Evolutionary conservation across 2,797 vertebrate species (phyloP).

Genomic region (Xerus rutilus): DNA sequence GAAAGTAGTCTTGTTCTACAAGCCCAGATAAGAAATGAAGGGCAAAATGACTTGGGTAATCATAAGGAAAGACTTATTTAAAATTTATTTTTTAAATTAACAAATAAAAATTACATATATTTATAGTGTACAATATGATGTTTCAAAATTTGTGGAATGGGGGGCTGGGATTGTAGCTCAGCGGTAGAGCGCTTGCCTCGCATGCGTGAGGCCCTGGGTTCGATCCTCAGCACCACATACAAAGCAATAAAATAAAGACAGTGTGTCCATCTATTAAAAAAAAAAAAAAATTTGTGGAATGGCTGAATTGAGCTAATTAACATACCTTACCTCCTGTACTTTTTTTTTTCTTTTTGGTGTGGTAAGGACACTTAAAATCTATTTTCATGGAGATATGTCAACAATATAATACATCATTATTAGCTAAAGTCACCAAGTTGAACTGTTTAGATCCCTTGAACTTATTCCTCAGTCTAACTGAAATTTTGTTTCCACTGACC

Average conservation of each 20-base stretch:
- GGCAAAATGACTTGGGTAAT: not conserved
- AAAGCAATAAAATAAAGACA: too few species aligned
- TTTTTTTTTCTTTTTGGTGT: not conserved
- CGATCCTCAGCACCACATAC: too few species aligned
- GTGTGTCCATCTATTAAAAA: too few species aligned
- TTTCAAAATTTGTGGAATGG: not conserved
- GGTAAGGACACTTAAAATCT: not conserved
- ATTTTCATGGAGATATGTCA: not conserved
- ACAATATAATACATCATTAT: not conserved
- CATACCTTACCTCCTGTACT: not conserved
- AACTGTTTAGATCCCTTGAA: not conserved
- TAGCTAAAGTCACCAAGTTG: not conserved
- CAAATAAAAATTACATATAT: not conserved
- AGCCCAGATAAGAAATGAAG: conserved; percentile 9
- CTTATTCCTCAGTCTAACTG: not conserved
- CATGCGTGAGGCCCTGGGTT: too few species aligned
- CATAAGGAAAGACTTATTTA: not conserved
- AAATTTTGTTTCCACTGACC: not conserved
- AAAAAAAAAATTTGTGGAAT: not conserved
- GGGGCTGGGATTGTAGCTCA: too few species aligned
- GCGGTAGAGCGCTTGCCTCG: too few species aligned
- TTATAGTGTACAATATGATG: not conserved
- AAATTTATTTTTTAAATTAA: not conserved
- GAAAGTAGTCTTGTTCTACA: conserved; percentile 20
- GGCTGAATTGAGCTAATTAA: not conserved